These are phyloP conservation scores for Nerophis lumbriciformis DNA, from an alignment of 2,113 vertebrate species.

Conservation along the genomic window DNA sequence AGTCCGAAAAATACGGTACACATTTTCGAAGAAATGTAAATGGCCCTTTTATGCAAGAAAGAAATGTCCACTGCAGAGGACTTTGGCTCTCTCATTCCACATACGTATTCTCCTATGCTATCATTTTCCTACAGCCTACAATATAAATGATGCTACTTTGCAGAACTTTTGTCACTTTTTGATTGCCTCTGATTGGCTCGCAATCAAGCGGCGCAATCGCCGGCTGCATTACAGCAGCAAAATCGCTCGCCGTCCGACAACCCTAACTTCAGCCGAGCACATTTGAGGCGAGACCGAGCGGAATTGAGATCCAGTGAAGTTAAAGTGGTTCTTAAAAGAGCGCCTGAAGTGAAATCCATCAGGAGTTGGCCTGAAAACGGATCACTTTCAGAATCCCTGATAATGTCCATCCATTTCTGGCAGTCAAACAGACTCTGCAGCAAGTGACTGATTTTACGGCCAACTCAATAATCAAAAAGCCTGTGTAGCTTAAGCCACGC, in stretches of 20 bases:
- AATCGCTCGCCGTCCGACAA: background rate
- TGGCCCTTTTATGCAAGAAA: too few relatives aligned
- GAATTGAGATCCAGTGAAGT: slow-evolving; percentile 19
- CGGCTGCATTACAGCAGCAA: background rate
- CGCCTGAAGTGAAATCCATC: slow-evolving; percentile 41
- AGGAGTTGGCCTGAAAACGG: slow-evolving; percentile 51
- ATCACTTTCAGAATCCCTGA: slow-evolving; percentile 56
- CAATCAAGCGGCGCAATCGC: background rate
- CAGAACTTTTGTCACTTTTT: background rate
- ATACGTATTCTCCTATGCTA: too few relatives aligned
- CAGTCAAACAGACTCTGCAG: slow-evolving; percentile 67
- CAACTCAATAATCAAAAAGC: slow-evolving; percentile 65
- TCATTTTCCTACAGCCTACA: background rate
- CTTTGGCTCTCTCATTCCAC: too few relatives aligned
- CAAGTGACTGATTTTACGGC: slow-evolving; percentile 64
- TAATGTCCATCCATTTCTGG: slow-evolving; percentile 65
- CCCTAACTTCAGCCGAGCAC: slow-evolving; percentile 10
- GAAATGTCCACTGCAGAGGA: too few relatives aligned
- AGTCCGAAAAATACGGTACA: too few relatives aligned
- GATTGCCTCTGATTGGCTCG: background rate
- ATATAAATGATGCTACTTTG: background rate
- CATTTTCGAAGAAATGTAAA: too few relatives aligned
- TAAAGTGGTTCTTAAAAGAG: slow-evolving; percentile 26
- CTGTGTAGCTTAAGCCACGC: slow-evolving; percentile 48
- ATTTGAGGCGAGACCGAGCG: slow-evolving; percentile 22